Conservation (phyloP, 2,113 vertebrate genomes). For the Dromaius novaehollandiae region DNA sequence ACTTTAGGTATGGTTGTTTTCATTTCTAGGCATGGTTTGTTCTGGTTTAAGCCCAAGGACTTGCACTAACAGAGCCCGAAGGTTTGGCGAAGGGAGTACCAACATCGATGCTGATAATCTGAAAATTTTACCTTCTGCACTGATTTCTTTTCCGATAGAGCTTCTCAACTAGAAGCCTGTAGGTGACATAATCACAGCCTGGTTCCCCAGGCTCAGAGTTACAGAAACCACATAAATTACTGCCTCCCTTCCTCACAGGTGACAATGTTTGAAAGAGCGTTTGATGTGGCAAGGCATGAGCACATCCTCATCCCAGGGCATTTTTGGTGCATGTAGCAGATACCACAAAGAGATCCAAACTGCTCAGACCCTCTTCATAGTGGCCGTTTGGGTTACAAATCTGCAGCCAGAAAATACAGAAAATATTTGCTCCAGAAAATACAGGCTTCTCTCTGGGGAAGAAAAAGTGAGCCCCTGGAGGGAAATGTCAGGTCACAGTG, state of each 20-base stretch:
- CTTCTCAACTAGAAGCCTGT: background rate
- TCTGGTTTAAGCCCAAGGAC: constrained; percentile 30
- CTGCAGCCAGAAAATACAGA: background rate
- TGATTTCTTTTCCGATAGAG: background rate
- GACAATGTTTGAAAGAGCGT: background rate
- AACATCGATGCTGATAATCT: background rate
- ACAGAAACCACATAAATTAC: background rate
- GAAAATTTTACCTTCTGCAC: background rate
- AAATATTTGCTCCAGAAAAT: background rate
- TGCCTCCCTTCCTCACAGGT: background rate
- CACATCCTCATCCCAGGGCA: background rate
- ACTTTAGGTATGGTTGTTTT: background rate
- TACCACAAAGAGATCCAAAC: background rate
- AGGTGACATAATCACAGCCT: background rate
- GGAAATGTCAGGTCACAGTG: background rate
- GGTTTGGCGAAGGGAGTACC: background rate
- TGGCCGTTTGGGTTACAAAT: background rate
- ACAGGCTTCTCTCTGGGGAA: background rate
- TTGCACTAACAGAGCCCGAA: background rate
- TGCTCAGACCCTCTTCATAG: background rate
- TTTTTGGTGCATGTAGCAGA: background rate
- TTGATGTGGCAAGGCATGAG: background rate
- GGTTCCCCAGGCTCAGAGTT: background rate
- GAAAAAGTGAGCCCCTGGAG: background rate
- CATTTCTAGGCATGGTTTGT: constrained; percentile 1